Evolutionary conservation across 2,113 vertebrate species (phyloP).

Genomic region (Nerophis ophidion): DNA sequence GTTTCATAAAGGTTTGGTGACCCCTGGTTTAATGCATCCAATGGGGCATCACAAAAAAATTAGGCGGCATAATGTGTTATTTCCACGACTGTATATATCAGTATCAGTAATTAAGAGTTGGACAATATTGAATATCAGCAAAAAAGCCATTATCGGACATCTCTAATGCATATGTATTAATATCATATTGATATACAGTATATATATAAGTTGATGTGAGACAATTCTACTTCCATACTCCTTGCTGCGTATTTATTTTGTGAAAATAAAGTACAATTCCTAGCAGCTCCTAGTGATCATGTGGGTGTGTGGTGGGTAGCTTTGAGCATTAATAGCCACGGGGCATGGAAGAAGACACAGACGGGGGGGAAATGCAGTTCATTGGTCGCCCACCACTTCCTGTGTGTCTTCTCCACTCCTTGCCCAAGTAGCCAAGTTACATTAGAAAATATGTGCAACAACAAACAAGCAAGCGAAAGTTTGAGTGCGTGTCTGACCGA

Average conservation of each 20-base stretch:
- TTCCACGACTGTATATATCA: too few species aligned
- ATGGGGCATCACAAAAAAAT: too few species aligned
- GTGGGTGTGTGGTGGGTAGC: conserved; percentile 74
- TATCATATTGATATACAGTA: too few species aligned
- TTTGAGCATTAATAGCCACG: conserved; percentile 72
- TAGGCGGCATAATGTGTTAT: too few species aligned
- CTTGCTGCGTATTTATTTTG: conserved; percentile 6
- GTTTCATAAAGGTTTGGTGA: too few species aligned
- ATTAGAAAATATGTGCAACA: conserved; percentile 57
- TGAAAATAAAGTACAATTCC: neutral
- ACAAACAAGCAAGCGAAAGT: conserved; percentile 21
- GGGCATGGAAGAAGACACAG: conserved; percentile 63
- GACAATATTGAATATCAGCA: too few species aligned
- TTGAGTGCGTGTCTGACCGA: conserved; percentile 13
- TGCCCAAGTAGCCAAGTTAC: conserved; percentile 62
- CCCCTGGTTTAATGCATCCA: too few species aligned
- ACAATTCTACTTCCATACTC: too few species aligned
- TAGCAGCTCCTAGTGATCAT: conserved; percentile 54
- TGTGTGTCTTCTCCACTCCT: conserved; percentile 65
- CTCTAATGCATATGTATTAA: too few species aligned
- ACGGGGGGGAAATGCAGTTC: conserved; percentile 77
- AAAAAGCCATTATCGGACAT: too few species aligned
- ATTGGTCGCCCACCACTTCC: conserved; percentile 76
- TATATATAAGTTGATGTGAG: too few species aligned
- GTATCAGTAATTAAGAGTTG: too few species aligned